A percentile compares a stretch with the other conserved stretches of the same genome.
Evolutionary conservation across 2,888 invertebrate genomes (phyloP).

Genomic region (Drosophila engyochracea): DNA sequence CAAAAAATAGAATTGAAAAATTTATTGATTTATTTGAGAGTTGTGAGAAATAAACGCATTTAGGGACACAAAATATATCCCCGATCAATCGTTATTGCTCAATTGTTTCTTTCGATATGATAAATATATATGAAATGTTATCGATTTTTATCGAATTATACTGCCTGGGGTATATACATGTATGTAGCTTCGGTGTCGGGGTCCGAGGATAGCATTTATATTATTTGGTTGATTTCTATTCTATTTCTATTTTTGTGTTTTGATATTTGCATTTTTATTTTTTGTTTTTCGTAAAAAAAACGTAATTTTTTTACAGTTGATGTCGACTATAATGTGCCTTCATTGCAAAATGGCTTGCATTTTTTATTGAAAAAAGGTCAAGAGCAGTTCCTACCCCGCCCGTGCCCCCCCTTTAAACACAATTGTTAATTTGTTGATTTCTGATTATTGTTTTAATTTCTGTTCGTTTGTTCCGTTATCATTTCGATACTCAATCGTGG

Average conservation of each 20-base stretch:
- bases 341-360: constrained; percentile 90
- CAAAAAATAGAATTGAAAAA: too few species aligned
- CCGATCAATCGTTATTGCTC: too few species aligned
- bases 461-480: neutral
- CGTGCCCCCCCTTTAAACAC: constrained; percentile 11
- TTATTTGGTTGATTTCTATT: constrained; percentile 13
- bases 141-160: neutral
- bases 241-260: constrained; percentile 31
- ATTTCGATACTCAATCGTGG: neutral
- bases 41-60: too few species aligned
- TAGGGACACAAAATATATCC: too few species aligned
- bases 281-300: constrained; percentile 13
- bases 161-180: neutral
- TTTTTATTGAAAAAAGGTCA: constrained; percentile 86
- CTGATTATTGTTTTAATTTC: neutral
- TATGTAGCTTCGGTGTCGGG: constrained; percentile 10
- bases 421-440: constrained; percentile 24
- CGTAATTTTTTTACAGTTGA: constrained; percentile 88
- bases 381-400: constrained; percentile 39
- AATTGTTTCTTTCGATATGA: too few species aligned
- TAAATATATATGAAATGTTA: too few species aligned
- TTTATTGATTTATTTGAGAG: too few species aligned
- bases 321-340: constrained; percentile 90
- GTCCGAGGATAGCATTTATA: constrained; percentile 22
- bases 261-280: constrained; percentile 22